phyloP scores from a whole-genome alignment of 2,797 vertebrate genomes.

The Leptodactylus fallax region DNA sequence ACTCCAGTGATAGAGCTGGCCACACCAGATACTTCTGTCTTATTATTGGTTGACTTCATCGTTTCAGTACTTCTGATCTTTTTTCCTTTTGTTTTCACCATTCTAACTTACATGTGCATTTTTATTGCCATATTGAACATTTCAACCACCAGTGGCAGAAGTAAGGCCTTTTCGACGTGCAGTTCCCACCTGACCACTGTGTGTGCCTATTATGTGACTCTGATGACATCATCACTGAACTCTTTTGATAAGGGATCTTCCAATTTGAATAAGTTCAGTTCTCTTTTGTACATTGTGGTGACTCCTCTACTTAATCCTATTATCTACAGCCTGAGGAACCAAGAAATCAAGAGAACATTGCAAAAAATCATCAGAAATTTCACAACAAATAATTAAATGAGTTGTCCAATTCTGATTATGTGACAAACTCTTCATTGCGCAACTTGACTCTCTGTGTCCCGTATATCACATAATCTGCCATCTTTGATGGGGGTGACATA shows the following conservation, averaged over 20 bases:
- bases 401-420: too few relatives aligned
- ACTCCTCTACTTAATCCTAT: conserved; percentile 12
- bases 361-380: neutral
- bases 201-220: conserved; percentile 16
- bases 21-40: conserved; percentile 16
- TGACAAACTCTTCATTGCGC: too few relatives aligned
- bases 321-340: neutral
- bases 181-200: conserved; percentile 31
- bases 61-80: neutral
- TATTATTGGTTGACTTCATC: conserved; percentile 1
- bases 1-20: neutral
- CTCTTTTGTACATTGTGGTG: conserved; percentile 43
- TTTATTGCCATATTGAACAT: neutral
- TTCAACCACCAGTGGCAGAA: conserved; percentile 2
- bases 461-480: too few relatives aligned
- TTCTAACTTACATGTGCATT: conserved; percentile 30
- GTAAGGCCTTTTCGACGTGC: conserved; percentile 47
- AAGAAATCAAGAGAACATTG: conserved; percentile 14
- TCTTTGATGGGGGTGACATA: too few relatives aligned
- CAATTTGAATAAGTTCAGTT: conserved; percentile 19
- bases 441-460: too few relatives aligned
- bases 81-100: conserved; percentile 43
- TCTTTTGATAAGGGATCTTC: neutral
- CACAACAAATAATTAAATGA: neutral
- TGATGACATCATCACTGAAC: conserved; percentile 1